phyloP scores from a whole-genome alignment of 2,797 vertebrate genomes.

The Apodemus agrarius region DNA sequence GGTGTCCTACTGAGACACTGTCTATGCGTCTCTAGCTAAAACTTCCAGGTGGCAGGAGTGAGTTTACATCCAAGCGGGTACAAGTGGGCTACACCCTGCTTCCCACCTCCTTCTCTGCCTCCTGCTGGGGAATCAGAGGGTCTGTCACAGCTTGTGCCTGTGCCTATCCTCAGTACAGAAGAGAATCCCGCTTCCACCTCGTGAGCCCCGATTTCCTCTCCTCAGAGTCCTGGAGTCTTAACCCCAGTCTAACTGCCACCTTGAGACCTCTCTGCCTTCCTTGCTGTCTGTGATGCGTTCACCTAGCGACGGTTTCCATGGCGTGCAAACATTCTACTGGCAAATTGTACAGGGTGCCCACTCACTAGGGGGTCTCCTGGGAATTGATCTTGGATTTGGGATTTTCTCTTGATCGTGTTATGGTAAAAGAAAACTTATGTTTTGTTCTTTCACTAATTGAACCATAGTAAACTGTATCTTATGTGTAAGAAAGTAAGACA shows the following conservation, averaged over 20 bases:
- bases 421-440: conserved; percentile 62
- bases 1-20: too few relatives aligned
- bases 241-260: not conserved
- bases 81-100: not conserved
- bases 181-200: not conserved
- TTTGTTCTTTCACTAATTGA: conserved; percentile 49
- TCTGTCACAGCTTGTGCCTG: not conserved
- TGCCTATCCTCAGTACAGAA: not conserved
- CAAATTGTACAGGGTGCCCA: not conserved
- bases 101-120: not conserved
- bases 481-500: not conserved
- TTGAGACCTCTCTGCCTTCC: not conserved
- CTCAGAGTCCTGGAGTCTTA: not conserved
- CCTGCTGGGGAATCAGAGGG: not conserved
- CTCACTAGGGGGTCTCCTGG: conserved; percentile 34
- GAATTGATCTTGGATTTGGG: conserved; percentile 53
- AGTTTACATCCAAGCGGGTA: not conserved
- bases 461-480: not conserved
- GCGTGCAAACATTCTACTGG: conserved; percentile 64
- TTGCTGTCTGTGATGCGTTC: conserved; percentile 64
- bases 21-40: not conserved
- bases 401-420: conserved; percentile 57
- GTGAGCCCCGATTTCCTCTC: too few relatives aligned
- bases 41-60: not conserved
- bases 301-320: conserved; percentile 65